Evolutionary conservation across 2,113 vertebrate species (phyloP), one percentile per base, ranked within the genome.

Genomic region (Myiagra hebetior): DNA sequence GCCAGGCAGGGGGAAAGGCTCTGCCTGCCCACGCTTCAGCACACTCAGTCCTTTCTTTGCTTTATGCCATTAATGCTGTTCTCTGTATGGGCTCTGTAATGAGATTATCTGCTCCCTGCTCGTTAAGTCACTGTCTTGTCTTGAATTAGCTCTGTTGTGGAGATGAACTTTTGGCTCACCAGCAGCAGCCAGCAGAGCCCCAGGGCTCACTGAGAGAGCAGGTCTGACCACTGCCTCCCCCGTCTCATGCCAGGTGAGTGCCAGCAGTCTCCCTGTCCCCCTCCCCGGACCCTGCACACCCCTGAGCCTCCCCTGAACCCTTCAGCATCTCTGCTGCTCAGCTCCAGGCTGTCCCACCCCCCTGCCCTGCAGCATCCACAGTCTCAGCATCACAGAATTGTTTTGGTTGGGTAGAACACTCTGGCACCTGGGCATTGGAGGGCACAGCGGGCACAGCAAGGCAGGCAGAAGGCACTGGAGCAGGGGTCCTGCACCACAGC

Each of bases 91-190:
- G 87, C 47, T 90, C 57, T 84, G 52, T 96, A 96, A 97, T 87
- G 79, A 88, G 95, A 96, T 96, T 96, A 94, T 86, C 89, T 85
- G 82, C 87, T 89, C 87, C 77, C 87, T 3, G 81, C 89, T 90
- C 4, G 11, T 50, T 96, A 97, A 96, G 16, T 92, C 91, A 84
- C 91, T 89, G 78, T 91, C 93, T 91, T 91, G 90, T 85, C 89
- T 92, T 68, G 89, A 96, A 95, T 97, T 96, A 96, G 91, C 74
- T 87, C 64, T 68, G 57, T 95, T 96, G 94, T 94, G 85, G 33
- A 73, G 55, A 65, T 88, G 92, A 93, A 93, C 95, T 95, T 97
- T 91, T 91, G 79, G 95, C 68, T 96, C 20, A 1, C 3, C 7
- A 85, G 73, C 85, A 57, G 87, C 9, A 5, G 70, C 55, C 5